Percentiles rank a stretch among this genome's conserved stretches.
phyloP scores from a whole-genome alignment of 2,888 invertebrate species.

The Lasioglossum figueresi region DNA sequence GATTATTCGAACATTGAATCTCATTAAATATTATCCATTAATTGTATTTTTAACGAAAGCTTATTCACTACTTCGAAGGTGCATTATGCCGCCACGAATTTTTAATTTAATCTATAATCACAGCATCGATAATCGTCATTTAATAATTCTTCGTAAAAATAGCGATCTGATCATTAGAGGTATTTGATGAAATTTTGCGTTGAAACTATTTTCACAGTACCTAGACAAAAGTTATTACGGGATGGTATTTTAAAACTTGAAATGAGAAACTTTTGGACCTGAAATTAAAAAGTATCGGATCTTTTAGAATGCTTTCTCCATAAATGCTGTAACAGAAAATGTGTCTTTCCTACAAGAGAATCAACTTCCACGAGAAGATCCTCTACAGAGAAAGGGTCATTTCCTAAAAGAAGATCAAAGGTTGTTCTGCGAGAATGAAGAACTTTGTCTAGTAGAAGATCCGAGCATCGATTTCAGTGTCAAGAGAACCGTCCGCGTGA shows the following conservation, averaged over 20 bases:
- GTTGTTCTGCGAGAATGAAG: conserved; percentile 19
- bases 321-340: neutral
- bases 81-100: no score
- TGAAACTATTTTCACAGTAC: no score
- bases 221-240: neutral
- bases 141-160: no score
- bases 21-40: neutral
- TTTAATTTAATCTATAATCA: no score
- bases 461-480: neutral
- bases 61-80: neutral
- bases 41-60: neutral
- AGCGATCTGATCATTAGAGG: no score
- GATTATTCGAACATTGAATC: neutral
- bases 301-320: neutral
- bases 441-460: conserved; percentile 1
- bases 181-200: no score
- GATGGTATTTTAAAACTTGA: neutral
- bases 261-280: neutral
- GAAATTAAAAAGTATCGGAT: neutral
- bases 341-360: neutral
- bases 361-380: neutral
- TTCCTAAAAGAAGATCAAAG: conserved; percentile 17
- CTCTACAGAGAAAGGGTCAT: neutral
- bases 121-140: no score
- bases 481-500: neutral